phyloP scores from a whole-genome alignment of 1,140 invertebrate species.

The Lepidostoma basale region DNA sequence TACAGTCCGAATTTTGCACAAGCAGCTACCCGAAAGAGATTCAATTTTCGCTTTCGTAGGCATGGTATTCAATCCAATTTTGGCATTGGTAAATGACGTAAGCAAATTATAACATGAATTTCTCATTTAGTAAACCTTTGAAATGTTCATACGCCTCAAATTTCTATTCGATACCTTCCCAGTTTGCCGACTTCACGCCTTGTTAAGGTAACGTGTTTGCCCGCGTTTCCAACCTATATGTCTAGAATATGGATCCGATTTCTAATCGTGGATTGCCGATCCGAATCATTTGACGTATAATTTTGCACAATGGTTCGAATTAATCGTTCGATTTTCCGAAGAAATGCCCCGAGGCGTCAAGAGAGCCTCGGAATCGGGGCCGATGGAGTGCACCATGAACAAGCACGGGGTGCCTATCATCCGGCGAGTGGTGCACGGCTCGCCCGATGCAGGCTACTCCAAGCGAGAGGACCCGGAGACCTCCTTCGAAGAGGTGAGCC shows the following conservation, averaged over 20 bases:
- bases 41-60: slow-evolving; percentile 29
- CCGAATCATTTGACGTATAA: neutral
- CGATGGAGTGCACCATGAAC: slow-evolving; percentile 52
- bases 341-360: slow-evolving; percentile 62
- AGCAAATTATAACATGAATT: slow-evolving; percentile 6
- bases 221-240: slow-evolving; percentile 33
- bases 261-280: neutral
- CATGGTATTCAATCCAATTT: slow-evolving; percentile 28
- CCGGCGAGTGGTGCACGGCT: slow-evolving; percentile 54
- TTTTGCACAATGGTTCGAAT: neutral
- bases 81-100: slow-evolving; percentile 27
- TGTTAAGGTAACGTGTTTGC: slow-evolving; percentile 22
- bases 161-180: neutral
- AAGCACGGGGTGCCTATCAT: slow-evolving; percentile 53
- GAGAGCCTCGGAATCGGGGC: slow-evolving; percentile 53
- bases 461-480: slow-evolving; percentile 54
- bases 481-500: slow-evolving; percentile 56
- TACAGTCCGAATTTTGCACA: neutral
- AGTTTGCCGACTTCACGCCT: slow-evolving; percentile 22
- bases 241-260: slow-evolving; percentile 17
- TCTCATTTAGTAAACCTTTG: neutral
- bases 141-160: neutral
- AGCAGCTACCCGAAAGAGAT: slow-evolving; percentile 2
- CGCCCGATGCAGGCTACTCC: slow-evolving; percentile 55
- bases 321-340: slow-evolving; percentile 45